These are phyloP conservation scores for Petroica traversi DNA, from an alignment of 2,113 vertebrate species.

Conservation along the genomic window DNA sequence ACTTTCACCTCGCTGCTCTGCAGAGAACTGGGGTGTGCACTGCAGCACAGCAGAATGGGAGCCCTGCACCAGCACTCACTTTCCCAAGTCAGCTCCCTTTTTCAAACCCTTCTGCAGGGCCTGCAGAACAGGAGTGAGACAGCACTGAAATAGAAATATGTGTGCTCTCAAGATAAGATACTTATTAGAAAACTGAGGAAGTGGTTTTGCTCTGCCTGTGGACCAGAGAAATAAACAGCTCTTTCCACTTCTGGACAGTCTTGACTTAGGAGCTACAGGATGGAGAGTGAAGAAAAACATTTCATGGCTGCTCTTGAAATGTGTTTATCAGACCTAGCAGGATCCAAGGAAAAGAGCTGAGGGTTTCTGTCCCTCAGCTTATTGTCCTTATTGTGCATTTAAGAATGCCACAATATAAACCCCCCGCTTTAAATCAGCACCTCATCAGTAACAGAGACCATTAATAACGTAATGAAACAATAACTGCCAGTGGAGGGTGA, in stretches of 20 bases:
- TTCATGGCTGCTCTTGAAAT: neutral
- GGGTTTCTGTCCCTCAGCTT: neutral
- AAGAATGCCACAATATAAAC: neutral
- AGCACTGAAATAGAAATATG: constrained; percentile 48
- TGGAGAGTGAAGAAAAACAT: neutral
- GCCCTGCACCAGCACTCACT: neutral
- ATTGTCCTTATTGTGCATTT: no score
- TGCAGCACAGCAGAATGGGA: neutral
- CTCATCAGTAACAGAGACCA: neutral
- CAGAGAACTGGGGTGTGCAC: neutral
- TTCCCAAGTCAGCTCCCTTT: neutral
- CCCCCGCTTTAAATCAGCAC: neutral
- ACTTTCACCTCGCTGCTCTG: neutral
- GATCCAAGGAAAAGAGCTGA: neutral
- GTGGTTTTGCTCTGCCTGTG: constrained; percentile 66
- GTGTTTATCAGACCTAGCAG: neutral
- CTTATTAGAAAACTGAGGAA: constrained; percentile 68
- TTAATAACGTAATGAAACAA: neutral
- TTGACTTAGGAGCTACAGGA: neutral
- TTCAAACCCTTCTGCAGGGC: neutral
- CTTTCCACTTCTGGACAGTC: constrained; percentile 41
- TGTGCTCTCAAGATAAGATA: constrained; percentile 66
- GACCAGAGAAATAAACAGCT: constrained; percentile 43
- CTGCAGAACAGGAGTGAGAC: neutral
- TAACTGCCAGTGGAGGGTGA: neutral